phyloP scores from a whole-genome alignment of 2,888 invertebrate genomes.

The Chymomyza caudatula region DNA sequence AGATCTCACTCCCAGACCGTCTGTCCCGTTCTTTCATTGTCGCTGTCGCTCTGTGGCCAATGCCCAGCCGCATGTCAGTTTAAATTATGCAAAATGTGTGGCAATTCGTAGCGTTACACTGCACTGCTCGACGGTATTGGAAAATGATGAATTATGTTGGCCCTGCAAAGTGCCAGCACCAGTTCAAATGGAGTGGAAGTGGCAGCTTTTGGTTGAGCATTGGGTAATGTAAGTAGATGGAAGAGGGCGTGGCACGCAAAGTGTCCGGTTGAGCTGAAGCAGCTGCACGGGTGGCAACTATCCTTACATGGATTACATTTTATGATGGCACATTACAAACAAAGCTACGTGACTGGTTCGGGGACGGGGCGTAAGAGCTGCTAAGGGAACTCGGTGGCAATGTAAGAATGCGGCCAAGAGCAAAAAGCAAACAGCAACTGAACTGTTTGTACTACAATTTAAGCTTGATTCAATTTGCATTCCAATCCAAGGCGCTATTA shows the following conservation, averaged over 20 bases:
- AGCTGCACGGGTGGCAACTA: slow-evolving; percentile 18
- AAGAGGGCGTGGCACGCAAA: slow-evolving; percentile 20
- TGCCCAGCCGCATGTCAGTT: slow-evolving; percentile 47
- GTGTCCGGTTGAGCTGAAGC: background rate
- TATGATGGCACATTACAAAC: slow-evolving; percentile 58
- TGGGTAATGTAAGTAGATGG: slow-evolving; percentile 19
- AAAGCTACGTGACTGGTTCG: slow-evolving; percentile 50
- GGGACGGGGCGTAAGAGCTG: background rate
- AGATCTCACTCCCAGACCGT: background rate
- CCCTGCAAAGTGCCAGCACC: slow-evolving; percentile 6
- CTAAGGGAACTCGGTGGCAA: slow-evolving; percentile 11
- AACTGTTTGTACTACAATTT: background rate
- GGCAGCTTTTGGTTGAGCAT: background rate
- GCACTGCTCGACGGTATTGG: slow-evolving; percentile 7
- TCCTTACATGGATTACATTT: slow-evolving; percentile 55
- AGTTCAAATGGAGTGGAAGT: slow-evolving; percentile 2
- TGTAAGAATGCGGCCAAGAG: slow-evolving; percentile 1
- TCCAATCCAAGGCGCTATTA: background rate
- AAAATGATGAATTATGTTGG: slow-evolving; percentile 65
- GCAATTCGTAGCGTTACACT: slow-evolving; percentile 48
- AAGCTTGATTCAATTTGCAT: slow-evolving; percentile 47
- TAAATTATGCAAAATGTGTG: slow-evolving; percentile 68
- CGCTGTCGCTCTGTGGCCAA: background rate
- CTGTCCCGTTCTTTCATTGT: background rate
- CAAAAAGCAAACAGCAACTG: slow-evolving; percentile 9